Base-by-base conservation (phyloP, 2,113 vertebrate genomes). In the Arvicanthis niloticus region DNA sequence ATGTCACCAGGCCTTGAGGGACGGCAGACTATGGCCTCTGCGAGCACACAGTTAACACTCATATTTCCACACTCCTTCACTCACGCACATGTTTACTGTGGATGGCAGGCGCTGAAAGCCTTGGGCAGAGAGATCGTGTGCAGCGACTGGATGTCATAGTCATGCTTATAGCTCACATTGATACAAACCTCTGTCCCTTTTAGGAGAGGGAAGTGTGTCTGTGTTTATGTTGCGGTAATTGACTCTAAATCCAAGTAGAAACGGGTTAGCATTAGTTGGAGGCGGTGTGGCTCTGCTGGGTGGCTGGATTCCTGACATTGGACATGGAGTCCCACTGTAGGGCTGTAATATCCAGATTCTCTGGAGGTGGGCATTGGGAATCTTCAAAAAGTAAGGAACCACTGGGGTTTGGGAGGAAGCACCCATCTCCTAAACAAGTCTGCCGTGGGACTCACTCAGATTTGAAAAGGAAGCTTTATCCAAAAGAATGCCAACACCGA, bases 301-400 rank as follows among this genome's bases (percentile, higher is more conserved):
- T 81, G 94, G 80, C 90, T 48, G 96, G 98, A 99, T 97, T 98
- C 98, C 96, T 98, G 98, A 96, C 98, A 98, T 95, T 99, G 96
- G 99, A 98, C 97, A 42, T 65, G 98, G 99, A 98, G 98, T 98
- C 4, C 22, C 98, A 98, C 97, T 98, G 98, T 98, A 99, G 29
- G 17, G 76, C 17, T 56, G 56, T 21, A 7, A 19, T 3, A 40
- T 34, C 42, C 16, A 73, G 48, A 68, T 56, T 70, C 48, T 34
- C 56, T 29, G 4, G 67, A 53, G 34, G 42, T 77, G 42, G 48
- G 65, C 2, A 7, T 42, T n/a, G 65, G 26, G 3, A 1, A 3
- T 1, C 22, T 8, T 48, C 73, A 70, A 48, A 42, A 31, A 48
- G 67, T 40, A 87, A 95, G 96, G 65, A 91, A 77, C 21, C 0